phyloP scores from a whole-genome alignment of 2,113 vertebrate species.

The Cynocephalus volans region DNA sequence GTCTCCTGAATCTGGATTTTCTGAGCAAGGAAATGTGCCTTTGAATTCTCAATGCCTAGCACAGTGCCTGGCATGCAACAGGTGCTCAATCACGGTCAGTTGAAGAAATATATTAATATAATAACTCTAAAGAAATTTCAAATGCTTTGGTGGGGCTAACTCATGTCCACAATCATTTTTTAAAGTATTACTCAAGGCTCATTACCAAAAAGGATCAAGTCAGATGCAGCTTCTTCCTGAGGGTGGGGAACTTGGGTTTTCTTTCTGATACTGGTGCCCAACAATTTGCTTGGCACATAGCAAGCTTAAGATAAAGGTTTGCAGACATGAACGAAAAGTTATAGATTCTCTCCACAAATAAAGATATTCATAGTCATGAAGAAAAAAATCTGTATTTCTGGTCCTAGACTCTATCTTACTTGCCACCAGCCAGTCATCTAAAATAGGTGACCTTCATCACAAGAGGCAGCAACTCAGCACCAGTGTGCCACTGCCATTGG shows the following conservation, averaged over 20 bases:
- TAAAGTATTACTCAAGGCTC: background rate
- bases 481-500: background rate
- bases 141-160: background rate
- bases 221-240: background rate
- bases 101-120: background rate
- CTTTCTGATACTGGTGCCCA: background rate
- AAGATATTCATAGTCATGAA: background rate
- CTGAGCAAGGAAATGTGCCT: background rate
- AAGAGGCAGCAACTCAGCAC: background rate
- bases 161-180: background rate
- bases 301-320: background rate
- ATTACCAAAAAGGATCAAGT: background rate
- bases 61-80: background rate
- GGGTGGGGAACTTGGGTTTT: background rate
- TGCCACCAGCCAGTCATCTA: background rate
- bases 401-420: background rate
- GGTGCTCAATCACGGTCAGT: background rate
- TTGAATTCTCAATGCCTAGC: slow-evolving; percentile 5
- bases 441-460: background rate
- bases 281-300: background rate
- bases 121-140: slow-evolving; percentile 29
- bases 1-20: background rate
- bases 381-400: background rate
- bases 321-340: background rate
- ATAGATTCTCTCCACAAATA: background rate